Percentiles rank a stretch among this genome's conserved stretches.
Conservation (phyloP, 2,797 vertebrate species). For the Argentina silus region DNA sequence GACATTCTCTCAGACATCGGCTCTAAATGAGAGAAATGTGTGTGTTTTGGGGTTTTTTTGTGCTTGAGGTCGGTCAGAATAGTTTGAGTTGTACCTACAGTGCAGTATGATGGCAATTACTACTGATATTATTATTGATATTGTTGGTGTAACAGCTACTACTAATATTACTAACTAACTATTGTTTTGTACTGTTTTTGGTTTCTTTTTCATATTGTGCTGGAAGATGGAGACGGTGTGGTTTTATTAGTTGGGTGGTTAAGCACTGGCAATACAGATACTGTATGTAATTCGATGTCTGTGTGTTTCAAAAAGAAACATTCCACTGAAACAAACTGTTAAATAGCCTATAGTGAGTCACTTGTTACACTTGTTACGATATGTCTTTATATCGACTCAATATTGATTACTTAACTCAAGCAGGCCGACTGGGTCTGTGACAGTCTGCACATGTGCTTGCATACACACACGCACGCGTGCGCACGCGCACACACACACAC, state of each 20-base stretch:
- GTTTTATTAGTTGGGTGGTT: slow-evolving; percentile 40
- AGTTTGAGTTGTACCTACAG: slow-evolving; percentile 46
- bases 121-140: slow-evolving; percentile 65
- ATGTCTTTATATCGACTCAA: background rate
- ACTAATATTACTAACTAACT: slow-evolving; percentile 60
- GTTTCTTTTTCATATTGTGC: slow-evolving; percentile 61
- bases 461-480: background rate
- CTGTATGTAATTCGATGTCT: background rate
- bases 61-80: slow-evolving; percentile 26
- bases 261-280: background rate
- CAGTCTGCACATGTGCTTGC: background rate
- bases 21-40: background rate
- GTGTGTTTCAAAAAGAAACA: background rate
- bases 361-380: slow-evolving; percentile 2
- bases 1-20: background rate
- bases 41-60: background rate
- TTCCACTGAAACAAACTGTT: slow-evolving; percentile 27
- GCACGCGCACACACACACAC: background rate
- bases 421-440: too few relatives aligned
- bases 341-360: slow-evolving; percentile 10
- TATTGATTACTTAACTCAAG: background rate
- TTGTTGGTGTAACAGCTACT: slow-evolving; percentile 72
- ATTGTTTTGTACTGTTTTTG: slow-evolving; percentile 60
- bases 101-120: slow-evolving; percentile 39
- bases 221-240: slow-evolving; percentile 45